These are phyloP conservation scores for Ageneiosus marmoratus DNA, from an alignment of 2,113 vertebrate genomes.

Conservation along the genomic window DNA sequence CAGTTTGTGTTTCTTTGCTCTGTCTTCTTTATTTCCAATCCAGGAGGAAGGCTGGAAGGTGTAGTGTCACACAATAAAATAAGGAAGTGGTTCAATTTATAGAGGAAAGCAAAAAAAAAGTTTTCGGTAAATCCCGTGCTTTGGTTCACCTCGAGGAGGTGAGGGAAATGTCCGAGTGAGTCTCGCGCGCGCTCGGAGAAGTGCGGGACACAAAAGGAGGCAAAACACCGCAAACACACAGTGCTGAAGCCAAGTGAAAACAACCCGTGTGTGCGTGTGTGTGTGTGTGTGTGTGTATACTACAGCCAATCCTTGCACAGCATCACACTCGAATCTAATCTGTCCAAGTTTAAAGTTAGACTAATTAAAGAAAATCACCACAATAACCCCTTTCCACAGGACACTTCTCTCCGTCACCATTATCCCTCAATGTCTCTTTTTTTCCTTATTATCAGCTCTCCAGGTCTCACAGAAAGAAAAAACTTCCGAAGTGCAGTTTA, in stretches of 20 bases:
- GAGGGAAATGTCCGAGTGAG: background rate
- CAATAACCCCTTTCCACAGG: slow-evolving; percentile 18
- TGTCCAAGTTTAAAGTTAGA: slow-evolving; percentile 3
- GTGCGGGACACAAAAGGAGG: slow-evolving; percentile 81
- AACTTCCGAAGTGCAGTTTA: slow-evolving; percentile 36
- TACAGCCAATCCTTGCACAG: slow-evolving; percentile 26
- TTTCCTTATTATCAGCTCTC: background rate
- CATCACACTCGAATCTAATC: slow-evolving; percentile 19
- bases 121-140: slow-evolving; percentile 59
- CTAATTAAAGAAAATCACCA: background rate
- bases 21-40: slow-evolving; percentile 71
- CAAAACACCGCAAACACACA: background rate
- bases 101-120: background rate
- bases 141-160: slow-evolving; percentile 32
- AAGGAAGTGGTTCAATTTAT: background rate
- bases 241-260: background rate
- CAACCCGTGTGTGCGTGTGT: too few relatives aligned
- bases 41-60: slow-evolving; percentile 31
- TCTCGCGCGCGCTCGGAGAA: slow-evolving; percentile 73
- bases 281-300: background rate
- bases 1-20: slow-evolving; percentile 66
- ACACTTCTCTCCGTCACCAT: slow-evolving; percentile 16
- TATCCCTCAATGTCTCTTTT: background rate
- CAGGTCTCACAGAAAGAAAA: background rate
- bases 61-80: slow-evolving; percentile 51